Evolutionary conservation across 1,140 invertebrate species (phyloP).

Genomic region (Ephestia elutella): DNA sequence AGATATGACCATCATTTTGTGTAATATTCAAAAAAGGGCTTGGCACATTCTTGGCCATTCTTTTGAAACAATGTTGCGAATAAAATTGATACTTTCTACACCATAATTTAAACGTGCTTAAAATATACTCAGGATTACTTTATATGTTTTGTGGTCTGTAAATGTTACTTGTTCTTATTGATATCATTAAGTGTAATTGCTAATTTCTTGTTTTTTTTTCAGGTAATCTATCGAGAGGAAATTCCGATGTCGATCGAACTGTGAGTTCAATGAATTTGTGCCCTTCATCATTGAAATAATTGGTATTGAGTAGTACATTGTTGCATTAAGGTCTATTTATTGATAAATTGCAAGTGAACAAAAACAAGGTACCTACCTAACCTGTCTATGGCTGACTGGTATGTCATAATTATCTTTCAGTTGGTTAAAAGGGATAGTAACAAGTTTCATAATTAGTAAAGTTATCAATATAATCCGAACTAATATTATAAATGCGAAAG

Average conservation of each 20-base stretch:
- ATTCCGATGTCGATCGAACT: background rate
- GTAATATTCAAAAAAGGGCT: background rate
- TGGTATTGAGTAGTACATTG: background rate
- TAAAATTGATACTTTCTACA: background rate
- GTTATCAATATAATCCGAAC: too few species aligned
- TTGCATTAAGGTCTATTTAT: too few species aligned
- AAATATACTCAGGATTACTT: background rate
- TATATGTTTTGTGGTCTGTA: conserved; percentile 5
- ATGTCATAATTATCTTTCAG: too few species aligned
- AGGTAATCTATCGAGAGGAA: conserved; percentile 35
- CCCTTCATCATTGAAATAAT: background rate
- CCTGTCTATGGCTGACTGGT: too few species aligned
- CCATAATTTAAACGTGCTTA: conserved; percentile 2
- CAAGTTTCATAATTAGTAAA: too few species aligned
- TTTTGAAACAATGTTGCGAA: conserved; percentile 2
- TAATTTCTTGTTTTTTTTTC: conserved; percentile 32
- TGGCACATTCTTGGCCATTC: background rate
- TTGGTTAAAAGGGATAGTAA: too few species aligned
- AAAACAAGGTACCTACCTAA: too few species aligned
- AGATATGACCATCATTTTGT: background rate
- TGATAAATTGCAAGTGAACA: too few species aligned
- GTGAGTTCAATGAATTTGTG: background rate
- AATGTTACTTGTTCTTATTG: conserved; percentile 13
- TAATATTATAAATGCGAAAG: too few species aligned
- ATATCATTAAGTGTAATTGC: conserved; percentile 7